phyloP scores from a whole-genome alignment of 2,797 vertebrate species.

The Momotus momota region DNA sequence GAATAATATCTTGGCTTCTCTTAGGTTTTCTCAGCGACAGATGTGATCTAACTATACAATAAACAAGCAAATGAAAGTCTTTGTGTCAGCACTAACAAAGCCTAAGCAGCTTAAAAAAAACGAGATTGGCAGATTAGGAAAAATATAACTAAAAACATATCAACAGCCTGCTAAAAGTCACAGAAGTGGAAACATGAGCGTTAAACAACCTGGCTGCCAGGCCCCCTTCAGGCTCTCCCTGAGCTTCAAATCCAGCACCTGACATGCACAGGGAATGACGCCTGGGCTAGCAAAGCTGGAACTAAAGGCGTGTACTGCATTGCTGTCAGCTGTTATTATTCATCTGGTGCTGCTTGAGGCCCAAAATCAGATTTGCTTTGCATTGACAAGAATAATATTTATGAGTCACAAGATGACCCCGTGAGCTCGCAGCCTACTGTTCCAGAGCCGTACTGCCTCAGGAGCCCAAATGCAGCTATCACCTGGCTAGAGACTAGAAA shows the following conservation, averaged over 20 bases:
- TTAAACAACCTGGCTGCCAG: neutral
- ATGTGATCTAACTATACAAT: neutral
- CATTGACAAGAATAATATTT: constrained; percentile 46
- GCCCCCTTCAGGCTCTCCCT: neutral
- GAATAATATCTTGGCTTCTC: neutral
- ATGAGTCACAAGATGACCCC: neutral
- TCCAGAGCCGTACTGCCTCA: accelerated
- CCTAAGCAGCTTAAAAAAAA: neutral
- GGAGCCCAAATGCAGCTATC: accelerated
- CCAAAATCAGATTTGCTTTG: constrained; percentile 5
- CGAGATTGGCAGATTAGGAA: neutral
- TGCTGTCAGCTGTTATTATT: constrained; percentile 51
- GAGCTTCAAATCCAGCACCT: neutral
- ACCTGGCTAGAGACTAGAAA: neutral
- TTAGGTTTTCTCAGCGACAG: neutral
- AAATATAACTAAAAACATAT: neutral
- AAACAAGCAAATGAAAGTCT: neutral
- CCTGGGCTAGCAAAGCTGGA: neutral
- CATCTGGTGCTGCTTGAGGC: constrained; percentile 14
- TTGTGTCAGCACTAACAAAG: constrained; percentile 1
- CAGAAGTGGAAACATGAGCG: neutral
- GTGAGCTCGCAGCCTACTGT: neutral
- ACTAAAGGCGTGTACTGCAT: constrained; percentile 12
- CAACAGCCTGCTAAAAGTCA: neutral
- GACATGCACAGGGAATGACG: neutral